phyloP scores from a whole-genome alignment of 2,797 vertebrate species.

The Ispidina lecontei region DNA sequence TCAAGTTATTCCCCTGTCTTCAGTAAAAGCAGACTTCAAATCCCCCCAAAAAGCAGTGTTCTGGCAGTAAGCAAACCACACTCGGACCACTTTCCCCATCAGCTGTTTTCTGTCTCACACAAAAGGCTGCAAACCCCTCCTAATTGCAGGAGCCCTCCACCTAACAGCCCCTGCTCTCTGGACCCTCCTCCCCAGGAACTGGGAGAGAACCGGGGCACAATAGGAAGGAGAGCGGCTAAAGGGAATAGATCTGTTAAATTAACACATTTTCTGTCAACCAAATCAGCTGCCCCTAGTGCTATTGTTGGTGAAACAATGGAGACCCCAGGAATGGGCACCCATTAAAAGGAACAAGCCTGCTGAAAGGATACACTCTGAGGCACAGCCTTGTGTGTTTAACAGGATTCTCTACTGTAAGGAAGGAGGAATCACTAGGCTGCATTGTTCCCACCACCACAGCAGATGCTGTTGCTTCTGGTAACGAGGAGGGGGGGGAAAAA shows the following conservation, averaged over 20 bases:
- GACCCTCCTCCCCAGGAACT: constrained; percentile 70
- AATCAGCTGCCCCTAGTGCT: constrained; percentile 77
- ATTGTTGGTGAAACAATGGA: constrained; percentile 79
- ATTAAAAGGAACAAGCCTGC: constrained; percentile 75
- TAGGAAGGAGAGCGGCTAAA: constrained; percentile 68
- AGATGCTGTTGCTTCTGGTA: constrained; percentile 72
- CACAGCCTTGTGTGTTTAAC: constrained; percentile 73
- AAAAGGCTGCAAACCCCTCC: constrained; percentile 64
- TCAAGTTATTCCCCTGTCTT: neutral
- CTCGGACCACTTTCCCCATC: constrained; percentile 38
- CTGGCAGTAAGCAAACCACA: neutral
- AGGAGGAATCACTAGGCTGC: constrained; percentile 67
- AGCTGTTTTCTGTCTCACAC: constrained; percentile 68
- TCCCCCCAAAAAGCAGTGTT: neutral
- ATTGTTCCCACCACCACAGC: constrained; percentile 72
- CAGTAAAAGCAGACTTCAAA: neutral
- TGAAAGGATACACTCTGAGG: constrained; percentile 71
- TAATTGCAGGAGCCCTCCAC: constrained; percentile 67
- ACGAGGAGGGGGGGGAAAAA: neutral
- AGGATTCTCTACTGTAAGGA: constrained; percentile 72
- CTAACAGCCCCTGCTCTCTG: constrained; percentile 63
- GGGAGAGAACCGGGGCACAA: constrained; percentile 70
- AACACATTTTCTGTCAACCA: constrained; percentile 81
- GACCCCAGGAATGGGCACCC: constrained; percentile 73
- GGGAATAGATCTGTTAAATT: constrained; percentile 79